These are phyloP conservation scores for Diadema setosum DNA, from an alignment of 35 echinoderm and acorn worm genomes.

Conservation along the genomic window DNA sequence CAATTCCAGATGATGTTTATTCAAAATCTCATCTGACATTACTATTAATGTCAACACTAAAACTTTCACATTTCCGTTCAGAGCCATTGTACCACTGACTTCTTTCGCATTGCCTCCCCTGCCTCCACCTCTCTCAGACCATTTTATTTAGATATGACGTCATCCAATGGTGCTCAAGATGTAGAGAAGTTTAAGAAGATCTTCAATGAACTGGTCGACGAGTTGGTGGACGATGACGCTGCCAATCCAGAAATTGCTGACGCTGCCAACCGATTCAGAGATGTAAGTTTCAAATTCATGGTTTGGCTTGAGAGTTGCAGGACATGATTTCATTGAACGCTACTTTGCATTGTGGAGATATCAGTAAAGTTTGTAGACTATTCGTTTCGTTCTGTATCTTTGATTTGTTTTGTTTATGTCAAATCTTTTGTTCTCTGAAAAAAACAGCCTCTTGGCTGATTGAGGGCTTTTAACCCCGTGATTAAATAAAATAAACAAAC, in stretches of 20 bases:
- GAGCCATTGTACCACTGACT: no score
- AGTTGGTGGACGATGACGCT: conserved; percentile 55
- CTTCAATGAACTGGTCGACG: conserved; percentile 58
- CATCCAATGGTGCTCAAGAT: not conserved
- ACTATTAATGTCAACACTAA: no score
- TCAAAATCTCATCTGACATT: no score
- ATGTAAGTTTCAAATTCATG: conserved; percentile 21
- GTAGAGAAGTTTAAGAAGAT: conserved; percentile 50
- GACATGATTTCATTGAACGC: not conserved
- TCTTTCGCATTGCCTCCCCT: no score
- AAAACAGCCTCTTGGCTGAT: no score
- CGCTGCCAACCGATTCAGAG: conserved; percentile 68
- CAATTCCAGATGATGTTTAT: no score
- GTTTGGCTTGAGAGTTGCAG: not conserved
- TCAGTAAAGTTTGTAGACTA: not conserved
- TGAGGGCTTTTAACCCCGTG: no score
- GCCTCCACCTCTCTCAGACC: no score
- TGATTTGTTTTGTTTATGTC: not conserved
- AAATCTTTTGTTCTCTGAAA: no score
- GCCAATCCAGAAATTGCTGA: conserved; percentile 64
- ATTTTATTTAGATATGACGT: not conserved
- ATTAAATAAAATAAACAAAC: no score
- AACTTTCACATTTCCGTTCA: no score
- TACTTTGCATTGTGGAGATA: not conserved
- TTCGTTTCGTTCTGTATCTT: no score